Evolutionary conservation across 2,113 vertebrate species (phyloP).

Genomic region (Alosa alosa): DNA sequence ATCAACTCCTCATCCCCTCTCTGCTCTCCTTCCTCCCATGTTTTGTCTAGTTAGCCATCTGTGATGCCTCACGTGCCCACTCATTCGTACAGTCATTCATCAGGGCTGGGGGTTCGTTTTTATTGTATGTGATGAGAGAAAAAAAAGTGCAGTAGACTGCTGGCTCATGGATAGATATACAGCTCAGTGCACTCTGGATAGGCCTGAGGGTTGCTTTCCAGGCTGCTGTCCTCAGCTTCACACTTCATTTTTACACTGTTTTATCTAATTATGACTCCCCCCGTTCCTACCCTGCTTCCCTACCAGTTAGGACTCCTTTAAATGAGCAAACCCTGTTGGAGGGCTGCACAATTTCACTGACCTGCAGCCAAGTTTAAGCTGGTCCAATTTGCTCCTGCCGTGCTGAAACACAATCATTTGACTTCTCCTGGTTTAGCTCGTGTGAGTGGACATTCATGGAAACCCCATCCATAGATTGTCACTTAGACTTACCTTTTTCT

Average conservation of each 20-base stretch:
- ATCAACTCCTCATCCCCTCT: slow-evolving; percentile 13
- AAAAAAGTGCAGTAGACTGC: neutral
- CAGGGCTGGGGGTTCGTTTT: neutral
- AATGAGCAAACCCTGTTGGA: slow-evolving; percentile 47
- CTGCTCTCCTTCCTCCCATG: slow-evolving; percentile 11
- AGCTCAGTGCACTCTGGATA: neutral
- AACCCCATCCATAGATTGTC: neutral
- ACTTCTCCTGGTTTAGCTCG: slow-evolving; percentile 36
- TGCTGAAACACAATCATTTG: slow-evolving; percentile 15
- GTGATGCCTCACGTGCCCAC: slow-evolving; percentile 6
- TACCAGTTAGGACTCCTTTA: slow-evolving; percentile 38
- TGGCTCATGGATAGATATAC: neutral
- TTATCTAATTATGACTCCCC: slow-evolving; percentile 48
- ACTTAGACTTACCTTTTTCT: neutral
- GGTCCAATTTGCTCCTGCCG: slow-evolving; percentile 36
- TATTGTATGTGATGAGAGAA: neutral
- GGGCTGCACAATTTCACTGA: slow-evolving; percentile 39
- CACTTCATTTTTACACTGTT: slow-evolving; percentile 46
- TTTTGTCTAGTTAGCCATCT: slow-evolving; percentile 25
- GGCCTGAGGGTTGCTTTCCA: slow-evolving; percentile 21
- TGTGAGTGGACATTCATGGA: neutral
- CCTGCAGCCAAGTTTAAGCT: slow-evolving; percentile 42
- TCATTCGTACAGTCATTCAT: slow-evolving; percentile 17
- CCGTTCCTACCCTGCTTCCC: slow-evolving; percentile 10
- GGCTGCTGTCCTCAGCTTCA: slow-evolving; percentile 42